phyloP scores from a whole-genome alignment of 2,113 vertebrate species.

The Lepidiolamprologus cunningtoni region DNA sequence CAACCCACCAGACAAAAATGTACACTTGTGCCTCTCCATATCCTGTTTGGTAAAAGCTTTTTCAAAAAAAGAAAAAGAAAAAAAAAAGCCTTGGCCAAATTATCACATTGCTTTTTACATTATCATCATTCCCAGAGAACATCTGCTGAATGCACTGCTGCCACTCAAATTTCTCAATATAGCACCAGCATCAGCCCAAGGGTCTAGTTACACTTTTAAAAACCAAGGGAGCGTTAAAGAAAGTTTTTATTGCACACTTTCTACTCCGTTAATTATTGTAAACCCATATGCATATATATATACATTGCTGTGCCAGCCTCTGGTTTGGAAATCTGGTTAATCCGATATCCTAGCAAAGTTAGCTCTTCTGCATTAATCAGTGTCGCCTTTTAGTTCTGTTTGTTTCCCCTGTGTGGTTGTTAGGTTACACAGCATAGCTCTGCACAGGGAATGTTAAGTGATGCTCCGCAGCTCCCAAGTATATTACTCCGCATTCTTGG shows the following conservation, averaged over 20 bases:
- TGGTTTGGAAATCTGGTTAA: not conserved
- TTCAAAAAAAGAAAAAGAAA: not conserved
- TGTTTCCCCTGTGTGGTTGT: conserved; percentile 34
- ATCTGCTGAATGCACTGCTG: not conserved
- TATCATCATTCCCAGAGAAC: not conserved
- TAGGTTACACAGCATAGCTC: conserved; percentile 20
- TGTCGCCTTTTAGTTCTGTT: conserved; percentile 1
- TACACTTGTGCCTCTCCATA: not conserved
- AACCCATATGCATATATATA: not conserved
- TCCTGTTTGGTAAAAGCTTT: not conserved
- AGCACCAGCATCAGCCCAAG: not conserved
- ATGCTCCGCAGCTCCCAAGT: conserved; percentile 16
- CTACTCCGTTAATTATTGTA: not conserved
- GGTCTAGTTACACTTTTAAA: not conserved
- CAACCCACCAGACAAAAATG: not conserved
- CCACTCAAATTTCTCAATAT: not conserved
- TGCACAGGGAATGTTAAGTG: conserved; percentile 52
- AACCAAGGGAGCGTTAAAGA: not conserved
- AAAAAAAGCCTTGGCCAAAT: not conserved
- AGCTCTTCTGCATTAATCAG: not conserved
- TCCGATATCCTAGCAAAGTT: not conserved
- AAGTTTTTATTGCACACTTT: not conserved
- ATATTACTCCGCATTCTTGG: conserved; percentile 3
- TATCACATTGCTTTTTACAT: not conserved
- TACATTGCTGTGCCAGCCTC: not conserved